Conservation (phyloP, 2,888 invertebrate genomes). For the Calameuta pallipes region DNA sequence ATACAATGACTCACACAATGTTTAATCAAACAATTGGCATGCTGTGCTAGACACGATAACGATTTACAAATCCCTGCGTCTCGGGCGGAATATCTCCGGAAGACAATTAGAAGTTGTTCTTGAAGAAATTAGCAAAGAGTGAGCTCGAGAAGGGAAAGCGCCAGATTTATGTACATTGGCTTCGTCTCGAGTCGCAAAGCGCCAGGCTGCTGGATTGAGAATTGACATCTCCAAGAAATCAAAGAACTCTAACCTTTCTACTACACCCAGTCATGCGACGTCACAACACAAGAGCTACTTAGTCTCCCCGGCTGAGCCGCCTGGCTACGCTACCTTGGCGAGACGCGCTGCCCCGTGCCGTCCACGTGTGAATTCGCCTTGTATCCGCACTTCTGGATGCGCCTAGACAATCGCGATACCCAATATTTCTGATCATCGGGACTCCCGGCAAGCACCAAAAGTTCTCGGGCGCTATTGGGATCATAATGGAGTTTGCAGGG, state of each 20-base stretch:
- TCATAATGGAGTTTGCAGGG: conserved; percentile 98
- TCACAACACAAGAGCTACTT: conserved; percentile 59
- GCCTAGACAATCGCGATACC: conserved; percentile 90
- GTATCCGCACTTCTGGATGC: conserved; percentile 93
- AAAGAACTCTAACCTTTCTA: conserved; percentile 59
- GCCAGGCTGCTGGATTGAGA: no score
- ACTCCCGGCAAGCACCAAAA: conserved; percentile 87
- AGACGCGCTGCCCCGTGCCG: conserved; percentile 69
- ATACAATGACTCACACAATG: no score
- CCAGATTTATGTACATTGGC: no score
- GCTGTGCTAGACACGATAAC: no score
- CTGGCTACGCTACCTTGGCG: conserved; percentile 75
- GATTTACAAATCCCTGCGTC: no score
- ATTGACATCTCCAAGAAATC: conserved; percentile 30
- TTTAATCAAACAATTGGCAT: no score
- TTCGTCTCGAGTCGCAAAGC: no score
- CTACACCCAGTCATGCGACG: conserved; percentile 62
- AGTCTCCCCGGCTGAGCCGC: conserved; percentile 58
- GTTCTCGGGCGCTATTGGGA: conserved; percentile 92
- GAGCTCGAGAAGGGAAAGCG: no score
- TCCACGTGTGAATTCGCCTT: conserved; percentile 78
- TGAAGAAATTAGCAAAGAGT: no score
- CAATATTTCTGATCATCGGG: conserved; percentile 92
- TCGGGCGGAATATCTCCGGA: no score
- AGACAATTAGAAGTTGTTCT: no score